These are phyloP conservation scores for Melipona beecheii DNA, from an alignment of 2,888 invertebrate species.

Conservation along the genomic window DNA sequence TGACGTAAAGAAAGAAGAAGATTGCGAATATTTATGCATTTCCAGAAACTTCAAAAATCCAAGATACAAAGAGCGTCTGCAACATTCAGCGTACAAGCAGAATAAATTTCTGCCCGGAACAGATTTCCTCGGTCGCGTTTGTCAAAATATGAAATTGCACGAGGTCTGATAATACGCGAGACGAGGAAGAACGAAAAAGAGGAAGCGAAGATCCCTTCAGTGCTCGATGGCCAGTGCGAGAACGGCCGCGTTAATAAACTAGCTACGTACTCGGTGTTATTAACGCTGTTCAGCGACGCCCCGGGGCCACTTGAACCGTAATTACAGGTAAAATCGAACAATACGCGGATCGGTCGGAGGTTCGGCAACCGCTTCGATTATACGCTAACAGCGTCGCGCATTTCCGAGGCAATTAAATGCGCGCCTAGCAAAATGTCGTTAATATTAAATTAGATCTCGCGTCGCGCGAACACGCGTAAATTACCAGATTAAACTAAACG, in stretches of 20 bases:
- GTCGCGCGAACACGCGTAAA: conserved; percentile 39
- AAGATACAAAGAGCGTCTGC: too few species aligned
- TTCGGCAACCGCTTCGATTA: conserved; percentile 49
- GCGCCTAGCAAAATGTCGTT: conserved; percentile 53
- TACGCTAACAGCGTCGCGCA: conserved; percentile 47
- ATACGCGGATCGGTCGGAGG: conserved; percentile 47
- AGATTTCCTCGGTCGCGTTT: too few species aligned
- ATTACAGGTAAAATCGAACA: conserved; percentile 59
- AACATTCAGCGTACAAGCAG: too few species aligned
- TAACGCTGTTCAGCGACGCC: conserved; percentile 21
- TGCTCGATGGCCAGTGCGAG: neutral
- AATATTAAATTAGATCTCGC: conserved; percentile 59
- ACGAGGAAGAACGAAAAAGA: too few species aligned
- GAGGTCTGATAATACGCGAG: too few species aligned
- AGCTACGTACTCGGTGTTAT: conserved; percentile 33
- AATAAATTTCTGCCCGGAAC: too few species aligned
- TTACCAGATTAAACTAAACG: conserved; percentile 54
- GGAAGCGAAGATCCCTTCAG: too few species aligned
- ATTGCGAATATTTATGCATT: too few species aligned
- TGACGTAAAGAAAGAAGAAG: too few species aligned
- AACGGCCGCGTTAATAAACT: conserved; percentile 48
- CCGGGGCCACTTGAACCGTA: conserved; percentile 25
- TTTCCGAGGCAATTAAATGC: conserved; percentile 60
- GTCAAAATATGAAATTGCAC: too few species aligned
- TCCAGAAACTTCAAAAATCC: too few species aligned